These are phyloP conservation scores for Orestias chungarensis DNA, from an alignment of 2,797 vertebrate genomes.

Conservation along the genomic window DNA sequence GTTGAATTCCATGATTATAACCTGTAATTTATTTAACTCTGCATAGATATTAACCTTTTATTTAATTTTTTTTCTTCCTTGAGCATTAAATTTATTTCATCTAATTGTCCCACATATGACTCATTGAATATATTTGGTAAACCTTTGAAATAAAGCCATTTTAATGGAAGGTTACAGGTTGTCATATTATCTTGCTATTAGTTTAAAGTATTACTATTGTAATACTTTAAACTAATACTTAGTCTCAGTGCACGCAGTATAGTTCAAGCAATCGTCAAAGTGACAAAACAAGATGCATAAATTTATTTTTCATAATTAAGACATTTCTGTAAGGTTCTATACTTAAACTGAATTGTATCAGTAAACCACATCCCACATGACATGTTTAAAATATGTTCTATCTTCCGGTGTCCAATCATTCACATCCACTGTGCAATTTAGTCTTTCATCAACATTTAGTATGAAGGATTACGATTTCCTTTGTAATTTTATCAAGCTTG, in stretches of 20 bases:
- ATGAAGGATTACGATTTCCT: neutral
- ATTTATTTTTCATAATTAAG: constrained; percentile 34
- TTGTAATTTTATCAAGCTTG: constrained; percentile 12
- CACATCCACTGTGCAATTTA: neutral
- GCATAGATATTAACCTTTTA: constrained; percentile 2
- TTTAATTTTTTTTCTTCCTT: constrained; percentile 12
- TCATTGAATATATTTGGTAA: constrained; percentile 53
- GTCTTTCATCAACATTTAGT: neutral
- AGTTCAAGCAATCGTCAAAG: constrained; percentile 31
- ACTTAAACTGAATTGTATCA: constrained; percentile 2
- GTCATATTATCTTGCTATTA: constrained; percentile 25
- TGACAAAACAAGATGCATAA: constrained; percentile 40
- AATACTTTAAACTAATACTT: no score
- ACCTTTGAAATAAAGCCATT: constrained; percentile 54
- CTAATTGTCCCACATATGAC: constrained; percentile 55
- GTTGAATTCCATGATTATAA: no score
- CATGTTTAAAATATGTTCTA: constrained; percentile 1
- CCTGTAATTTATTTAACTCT: no score
- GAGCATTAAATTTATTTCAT: constrained; percentile 57
- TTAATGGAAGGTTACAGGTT: constrained; percentile 56
- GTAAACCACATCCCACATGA: neutral
- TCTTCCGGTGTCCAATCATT: no score
- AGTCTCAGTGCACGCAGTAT: no score
- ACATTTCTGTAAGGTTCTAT: constrained; percentile 17
- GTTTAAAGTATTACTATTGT: constrained; percentile 38